Evolutionary conservation across 2,888 invertebrate species (phyloP).

Genomic region (Drosophila testacea): DNA sequence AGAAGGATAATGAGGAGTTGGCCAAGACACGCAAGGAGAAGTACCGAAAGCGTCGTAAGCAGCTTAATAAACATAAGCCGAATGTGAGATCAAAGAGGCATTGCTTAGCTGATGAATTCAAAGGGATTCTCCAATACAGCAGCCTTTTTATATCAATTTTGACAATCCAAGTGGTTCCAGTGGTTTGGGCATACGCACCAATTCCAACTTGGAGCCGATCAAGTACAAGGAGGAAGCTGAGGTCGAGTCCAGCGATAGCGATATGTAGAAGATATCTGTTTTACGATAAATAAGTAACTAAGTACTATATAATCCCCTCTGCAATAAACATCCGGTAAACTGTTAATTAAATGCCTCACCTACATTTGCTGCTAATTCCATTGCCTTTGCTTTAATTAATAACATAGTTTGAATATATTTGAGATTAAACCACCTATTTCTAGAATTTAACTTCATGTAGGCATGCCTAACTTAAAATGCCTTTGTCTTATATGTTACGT

Average conservation of each 20-base stretch:
- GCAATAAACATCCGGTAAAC: no score
- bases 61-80: constrained; percentile 18
- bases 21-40: constrained; percentile 25
- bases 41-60: constrained; percentile 33
- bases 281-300: no score
- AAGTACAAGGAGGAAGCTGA: constrained; percentile 6
- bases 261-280: neutral
- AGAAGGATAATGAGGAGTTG: constrained; percentile 34
- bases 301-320: no score
- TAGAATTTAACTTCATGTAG: no score
- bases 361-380: no score
- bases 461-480: no score
- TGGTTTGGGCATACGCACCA: constrained; percentile 27
- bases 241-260: neutral
- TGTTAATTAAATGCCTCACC: no score
- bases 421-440: no score
- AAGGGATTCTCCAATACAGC: constrained; percentile 10
- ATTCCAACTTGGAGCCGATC: constrained; percentile 28
- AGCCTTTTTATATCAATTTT: neutral
- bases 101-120: constrained; percentile 38
- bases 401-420: no score
- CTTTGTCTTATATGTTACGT: no score
- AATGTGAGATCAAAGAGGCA: constrained; percentile 34
- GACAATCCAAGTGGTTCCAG: no score
- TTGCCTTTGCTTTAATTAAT: no score